These are phyloP conservation scores for Lasioglossum lativentre DNA, from an alignment of 2,888 invertebrate species.

Conservation along the genomic window DNA sequence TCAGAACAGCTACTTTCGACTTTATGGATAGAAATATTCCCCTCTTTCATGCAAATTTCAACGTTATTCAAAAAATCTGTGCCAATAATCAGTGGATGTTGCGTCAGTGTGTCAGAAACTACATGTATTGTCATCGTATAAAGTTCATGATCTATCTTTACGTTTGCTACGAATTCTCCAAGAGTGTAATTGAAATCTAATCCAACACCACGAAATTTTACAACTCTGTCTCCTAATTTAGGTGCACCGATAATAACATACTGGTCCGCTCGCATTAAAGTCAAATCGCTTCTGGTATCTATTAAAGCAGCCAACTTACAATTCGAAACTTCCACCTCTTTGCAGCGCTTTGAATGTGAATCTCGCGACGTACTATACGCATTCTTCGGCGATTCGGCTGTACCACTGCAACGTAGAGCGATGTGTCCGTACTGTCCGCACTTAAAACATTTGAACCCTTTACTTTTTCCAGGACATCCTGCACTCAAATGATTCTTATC, in stretches of 20 bases:
- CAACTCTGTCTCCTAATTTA: background rate
- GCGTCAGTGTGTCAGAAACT: constrained; percentile 40
- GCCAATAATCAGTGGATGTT: constrained; percentile 47
- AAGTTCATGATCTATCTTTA: constrained; percentile 45
- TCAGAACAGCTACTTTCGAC: constrained; percentile 1
- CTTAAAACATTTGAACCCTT: constrained; percentile 22
- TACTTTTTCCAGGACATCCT: constrained; percentile 57
- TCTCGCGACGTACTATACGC: background rate
- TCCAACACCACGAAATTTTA: constrained; percentile 54
- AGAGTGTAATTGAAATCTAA: constrained; percentile 40
- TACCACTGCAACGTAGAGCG: background rate
- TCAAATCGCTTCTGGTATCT: background rate
- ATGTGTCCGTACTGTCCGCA: constrained; percentile 12
- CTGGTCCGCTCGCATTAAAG: constrained; percentile 2
- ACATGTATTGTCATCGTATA: constrained; percentile 53
- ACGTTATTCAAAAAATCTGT: constrained; percentile 45
- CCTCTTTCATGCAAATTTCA: constrained; percentile 5
- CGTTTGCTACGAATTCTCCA: constrained; percentile 10
- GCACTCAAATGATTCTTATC: constrained; percentile 17
- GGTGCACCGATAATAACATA: constrained; percentile 37
- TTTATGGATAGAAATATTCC: constrained; percentile 40
- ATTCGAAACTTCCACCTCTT: background rate
- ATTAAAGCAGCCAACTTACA: background rate
- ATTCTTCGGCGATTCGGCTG: background rate
- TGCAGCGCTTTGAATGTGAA: background rate